Conservation (phyloP, 2,797 vertebrate genomes). For the Alosa sapidissima region DNA sequence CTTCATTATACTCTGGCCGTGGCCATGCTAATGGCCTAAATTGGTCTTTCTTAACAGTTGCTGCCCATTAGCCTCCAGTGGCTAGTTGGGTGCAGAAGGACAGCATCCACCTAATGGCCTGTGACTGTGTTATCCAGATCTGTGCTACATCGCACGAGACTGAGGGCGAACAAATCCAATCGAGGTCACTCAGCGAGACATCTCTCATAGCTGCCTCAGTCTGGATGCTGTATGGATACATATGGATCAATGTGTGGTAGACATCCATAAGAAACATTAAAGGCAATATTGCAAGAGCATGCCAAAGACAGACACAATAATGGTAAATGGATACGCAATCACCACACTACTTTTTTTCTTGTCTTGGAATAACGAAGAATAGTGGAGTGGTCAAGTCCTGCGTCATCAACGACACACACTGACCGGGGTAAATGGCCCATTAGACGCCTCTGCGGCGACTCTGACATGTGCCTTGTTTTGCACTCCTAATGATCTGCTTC, state of each 20-base stretch:
- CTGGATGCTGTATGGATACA: neutral
- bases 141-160: neutral
- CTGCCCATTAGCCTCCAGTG: slow-evolving; percentile 1
- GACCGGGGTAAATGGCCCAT: neutral
- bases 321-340: neutral
- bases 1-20: neutral
- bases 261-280: neutral
- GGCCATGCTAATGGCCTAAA: neutral
- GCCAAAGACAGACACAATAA: neutral
- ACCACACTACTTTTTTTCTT: neutral
- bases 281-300: neutral
- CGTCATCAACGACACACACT: neutral
- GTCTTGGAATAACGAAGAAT: neutral
- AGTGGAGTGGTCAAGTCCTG: neutral
- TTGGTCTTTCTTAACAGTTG: neutral
- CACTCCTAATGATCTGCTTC: slow-evolving; percentile 1
- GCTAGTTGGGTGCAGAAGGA: neutral
- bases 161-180: neutral
- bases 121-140: neutral
- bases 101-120: neutral
- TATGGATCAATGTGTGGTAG: neutral
- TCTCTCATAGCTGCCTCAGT: neutral
- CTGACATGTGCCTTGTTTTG: slow-evolving; percentile 9
- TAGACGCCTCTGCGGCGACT: neutral
- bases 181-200: neutral